Percentiles rank a stretch among this genome's conserved stretches.
phyloP scores from a whole-genome alignment of 2,797 vertebrate species.

The Esox lucius region DNA sequence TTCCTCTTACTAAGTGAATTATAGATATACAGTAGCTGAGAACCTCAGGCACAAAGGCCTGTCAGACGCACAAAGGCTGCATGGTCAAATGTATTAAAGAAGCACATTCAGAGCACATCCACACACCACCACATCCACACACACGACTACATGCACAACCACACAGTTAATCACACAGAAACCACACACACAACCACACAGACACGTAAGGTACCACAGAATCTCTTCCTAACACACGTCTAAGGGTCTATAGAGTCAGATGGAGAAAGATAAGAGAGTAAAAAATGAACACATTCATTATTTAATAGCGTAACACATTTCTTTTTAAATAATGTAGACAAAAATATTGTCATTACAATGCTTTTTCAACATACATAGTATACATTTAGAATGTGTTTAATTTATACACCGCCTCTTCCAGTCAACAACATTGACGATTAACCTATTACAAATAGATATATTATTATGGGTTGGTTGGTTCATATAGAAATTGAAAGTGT shows the following conservation, averaged over 20 bases:
- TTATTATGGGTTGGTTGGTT: slow-evolving; percentile 4
- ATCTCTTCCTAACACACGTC: background rate
- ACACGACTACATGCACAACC: background rate
- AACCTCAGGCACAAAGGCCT: background rate
- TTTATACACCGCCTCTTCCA: background rate
- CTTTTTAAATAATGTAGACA: no score
- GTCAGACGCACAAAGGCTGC: background rate
- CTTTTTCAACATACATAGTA: background rate
- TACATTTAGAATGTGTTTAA: background rate
- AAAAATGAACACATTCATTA: background rate
- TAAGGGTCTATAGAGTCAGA: background rate
- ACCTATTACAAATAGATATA: background rate
- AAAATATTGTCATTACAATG: background rate
- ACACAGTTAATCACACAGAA: background rate
- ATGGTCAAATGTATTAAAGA: background rate
- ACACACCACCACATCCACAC: slow-evolving; percentile 1
- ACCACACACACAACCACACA: background rate
- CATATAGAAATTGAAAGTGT: background rate
- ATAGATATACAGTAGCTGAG: background rate
- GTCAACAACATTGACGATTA: background rate
- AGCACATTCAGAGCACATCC: background rate
- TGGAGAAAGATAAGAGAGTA: background rate
- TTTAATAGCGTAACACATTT: background rate
- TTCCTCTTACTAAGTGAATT: background rate
- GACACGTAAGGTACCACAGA: background rate